Percentiles rank a stretch among this genome's conserved stretches.
Conservation (phyloP, 2,113 vertebrate genomes). For the Psilopsiagon aymara region DNA sequence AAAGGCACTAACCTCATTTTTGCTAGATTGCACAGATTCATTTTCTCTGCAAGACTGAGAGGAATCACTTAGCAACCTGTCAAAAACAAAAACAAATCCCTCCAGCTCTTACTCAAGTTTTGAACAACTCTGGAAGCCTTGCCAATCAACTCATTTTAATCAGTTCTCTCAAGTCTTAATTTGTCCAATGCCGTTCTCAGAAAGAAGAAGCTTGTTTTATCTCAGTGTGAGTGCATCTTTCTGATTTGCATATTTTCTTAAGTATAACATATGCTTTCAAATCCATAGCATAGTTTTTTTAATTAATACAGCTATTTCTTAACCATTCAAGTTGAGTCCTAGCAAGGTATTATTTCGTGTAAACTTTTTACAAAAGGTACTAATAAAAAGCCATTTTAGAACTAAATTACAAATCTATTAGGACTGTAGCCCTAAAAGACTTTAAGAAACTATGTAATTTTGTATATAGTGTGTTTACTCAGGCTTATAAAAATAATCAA, state of each 20-base stretch:
- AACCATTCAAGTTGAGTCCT: not conserved
- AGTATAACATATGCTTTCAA: not conserved
- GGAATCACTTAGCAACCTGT: constrained; percentile 88
- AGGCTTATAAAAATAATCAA: not conserved
- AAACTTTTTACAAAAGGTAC: not conserved
- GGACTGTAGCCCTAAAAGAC: not conserved
- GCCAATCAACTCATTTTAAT: constrained; percentile 29
- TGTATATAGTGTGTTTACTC: not conserved
- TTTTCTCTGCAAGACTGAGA: constrained; percentile 84
- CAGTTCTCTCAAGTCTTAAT: constrained; percentile 14
- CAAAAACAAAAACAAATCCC: constrained; percentile 62
- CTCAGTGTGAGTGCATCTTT: not conserved
- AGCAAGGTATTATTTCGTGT: not conserved
- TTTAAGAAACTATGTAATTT: not conserved
- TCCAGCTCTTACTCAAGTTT: constrained; percentile 55
- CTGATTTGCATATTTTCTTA: not conserved
- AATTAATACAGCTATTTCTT: not conserved
- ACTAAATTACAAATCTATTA: not conserved
- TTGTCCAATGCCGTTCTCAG: not conserved
- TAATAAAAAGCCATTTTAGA: not conserved
- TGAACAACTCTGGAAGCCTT: constrained; percentile 38
- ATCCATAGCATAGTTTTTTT: not conserved
- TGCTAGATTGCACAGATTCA: constrained; percentile 81
- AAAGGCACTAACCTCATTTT: constrained; percentile 86
- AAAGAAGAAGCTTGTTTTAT: not conserved